Percentiles rank a stretch among this genome's conserved stretches.
These are phyloP conservation scores for Chloropsis cyanopogon DNA, from an alignment of 2,113 vertebrate genomes.

Conservation along the genomic window DNA sequence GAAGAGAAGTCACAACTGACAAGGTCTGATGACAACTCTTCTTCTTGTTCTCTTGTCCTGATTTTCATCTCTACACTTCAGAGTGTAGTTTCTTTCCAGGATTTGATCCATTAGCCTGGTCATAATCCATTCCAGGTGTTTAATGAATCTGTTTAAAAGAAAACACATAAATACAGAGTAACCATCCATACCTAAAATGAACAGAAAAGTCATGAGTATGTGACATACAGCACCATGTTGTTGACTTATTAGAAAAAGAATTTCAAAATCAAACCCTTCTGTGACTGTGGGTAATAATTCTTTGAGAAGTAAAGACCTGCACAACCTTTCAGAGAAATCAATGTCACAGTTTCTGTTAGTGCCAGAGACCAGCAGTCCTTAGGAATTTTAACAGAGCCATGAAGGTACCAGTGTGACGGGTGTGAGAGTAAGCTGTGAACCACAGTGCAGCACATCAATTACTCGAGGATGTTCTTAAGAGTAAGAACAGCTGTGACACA, in stretches of 20 bases:
- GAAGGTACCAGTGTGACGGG: not conserved
- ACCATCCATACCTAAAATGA: not conserved
- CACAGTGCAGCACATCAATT: not conserved
- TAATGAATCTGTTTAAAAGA: slow-evolving; percentile 49
- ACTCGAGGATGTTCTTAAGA: not conserved
- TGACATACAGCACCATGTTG: not conserved
- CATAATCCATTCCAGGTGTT: slow-evolving; percentile 1
- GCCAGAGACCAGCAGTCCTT: not conserved
- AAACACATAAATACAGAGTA: not conserved
- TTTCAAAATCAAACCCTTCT: not conserved
- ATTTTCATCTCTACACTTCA: not conserved
- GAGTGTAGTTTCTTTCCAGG: not conserved
- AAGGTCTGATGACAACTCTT: not conserved
- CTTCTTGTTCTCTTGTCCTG: not conserved
- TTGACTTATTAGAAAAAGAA: not conserved
- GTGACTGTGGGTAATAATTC: not conserved
- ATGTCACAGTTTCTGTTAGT: not conserved
- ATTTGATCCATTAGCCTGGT: not conserved
- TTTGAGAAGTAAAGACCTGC: not conserved
- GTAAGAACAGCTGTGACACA: not conserved
- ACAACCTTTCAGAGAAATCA: not conserved
- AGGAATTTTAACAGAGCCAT: not conserved
- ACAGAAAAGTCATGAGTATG: not conserved
- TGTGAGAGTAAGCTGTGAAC: not conserved
- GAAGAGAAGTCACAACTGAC: not conserved